Base-by-base conservation (phyloP, 2,888 invertebrate species). In the Gonocerus acuteangulatus region DNA sequence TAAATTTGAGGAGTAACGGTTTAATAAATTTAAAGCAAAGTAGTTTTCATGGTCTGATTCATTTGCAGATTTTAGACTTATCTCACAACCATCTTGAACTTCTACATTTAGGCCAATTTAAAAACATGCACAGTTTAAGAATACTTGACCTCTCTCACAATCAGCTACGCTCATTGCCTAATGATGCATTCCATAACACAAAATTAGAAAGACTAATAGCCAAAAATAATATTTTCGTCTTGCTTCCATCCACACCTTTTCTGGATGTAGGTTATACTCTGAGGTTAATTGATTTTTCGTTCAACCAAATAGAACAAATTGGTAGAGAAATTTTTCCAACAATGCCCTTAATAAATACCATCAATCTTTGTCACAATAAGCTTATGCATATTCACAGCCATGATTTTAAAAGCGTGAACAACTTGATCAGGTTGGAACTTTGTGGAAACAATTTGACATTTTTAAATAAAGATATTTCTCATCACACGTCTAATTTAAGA, bases 281-380 rank as follows among this genome's bases (percentile, higher is more conserved):
- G 63, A 78, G 89, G 54, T 83, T 84, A 72, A 80, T 92, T 62
- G 86, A 89, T 71, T 78, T 93, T 71, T 83, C 86, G 0, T 79
- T 82, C 66, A 93, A 93, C 73, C 83, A 80, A 66, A 80, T 94
- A 66, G 91, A 92, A 72, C 90, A 90, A 72, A 78, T 93, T 68
- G 92, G 92, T 73, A 87, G 88, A 68, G 89, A 87, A 65, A 88
- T 90, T 76, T 91, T 92, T 72, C 84, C 89, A 45, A 85, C 86
- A 69, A 87, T 87, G 42, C 87, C 89, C 54, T 86, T 86, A 72
- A 76, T 93, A 48, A 82, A 87, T 61, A 83, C 82, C 69, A 77
- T 93, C 61, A 86, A 89, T 75, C 75, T 93, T 71, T 86, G 86
- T 45, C 80, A 81, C 71, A 93, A 93, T 76, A 84, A 86, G 70